Percentiles rank a stretch among this genome's conserved stretches.
Conservation (phyloP, 2,888 invertebrate genomes). For the Perizoma flavofasciatum region DNA sequence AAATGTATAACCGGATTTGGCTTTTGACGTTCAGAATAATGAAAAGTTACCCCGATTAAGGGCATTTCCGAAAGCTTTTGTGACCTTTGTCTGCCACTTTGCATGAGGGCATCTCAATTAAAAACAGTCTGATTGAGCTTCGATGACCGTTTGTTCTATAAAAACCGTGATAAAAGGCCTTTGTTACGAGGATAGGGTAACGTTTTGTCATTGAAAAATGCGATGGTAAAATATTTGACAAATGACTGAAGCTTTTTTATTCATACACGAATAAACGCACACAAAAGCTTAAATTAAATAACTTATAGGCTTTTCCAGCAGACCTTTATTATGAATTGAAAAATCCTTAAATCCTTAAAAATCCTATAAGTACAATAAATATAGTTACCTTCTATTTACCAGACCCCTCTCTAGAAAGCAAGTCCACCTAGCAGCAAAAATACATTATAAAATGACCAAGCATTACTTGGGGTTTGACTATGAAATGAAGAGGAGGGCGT, state of each 20-base stretch:
- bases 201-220: constrained; percentile 21
- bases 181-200: constrained; percentile 18
- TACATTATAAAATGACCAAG: constrained; percentile 22
- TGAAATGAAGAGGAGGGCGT: constrained; percentile 20
- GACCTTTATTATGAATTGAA: neutral
- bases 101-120: constrained; percentile 19
- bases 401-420: no score
- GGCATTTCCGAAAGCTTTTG: constrained; percentile 7
- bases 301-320: no score
- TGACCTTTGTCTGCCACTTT: constrained; percentile 12
- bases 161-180: constrained; percentile 12
- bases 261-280: no score
- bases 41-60: neutral
- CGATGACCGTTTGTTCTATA: constrained; percentile 19
- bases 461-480: constrained; percentile 6
- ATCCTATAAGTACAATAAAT: no score
- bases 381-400: no score
- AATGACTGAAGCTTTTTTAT: neutral
- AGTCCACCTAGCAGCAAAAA: constrained; percentile 20
- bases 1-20: neutral
- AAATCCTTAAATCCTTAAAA: no score
- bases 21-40: neutral
- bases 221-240: constrained; percentile 10
- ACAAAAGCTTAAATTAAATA: no score
- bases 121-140: constrained; percentile 23